A percentile compares a stretch with the other conserved stretches of the same genome.
These are phyloP conservation scores for Argyrosomus regius DNA, from an alignment of 2,797 vertebrate species.

Conservation along the genomic window DNA sequence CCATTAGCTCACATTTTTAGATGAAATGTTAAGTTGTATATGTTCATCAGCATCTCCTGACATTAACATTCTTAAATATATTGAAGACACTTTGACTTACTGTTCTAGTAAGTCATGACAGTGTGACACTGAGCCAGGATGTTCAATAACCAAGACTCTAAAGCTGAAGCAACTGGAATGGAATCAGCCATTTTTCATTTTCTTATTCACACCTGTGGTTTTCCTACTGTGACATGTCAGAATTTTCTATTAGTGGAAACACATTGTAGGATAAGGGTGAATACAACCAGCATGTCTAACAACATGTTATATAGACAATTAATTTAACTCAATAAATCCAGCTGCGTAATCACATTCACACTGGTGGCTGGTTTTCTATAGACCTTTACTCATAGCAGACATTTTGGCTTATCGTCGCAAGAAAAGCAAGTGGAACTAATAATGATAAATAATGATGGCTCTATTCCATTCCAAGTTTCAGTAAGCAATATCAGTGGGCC, in stretches of 20 bases:
- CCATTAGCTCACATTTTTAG: not conserved
- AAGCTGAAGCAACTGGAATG: not conserved
- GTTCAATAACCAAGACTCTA: not conserved
- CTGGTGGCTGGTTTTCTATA: not conserved
- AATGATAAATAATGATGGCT: slow-evolving; percentile 21
- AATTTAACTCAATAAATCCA: not conserved
- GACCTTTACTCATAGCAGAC: not conserved
- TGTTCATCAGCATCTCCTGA: not conserved
- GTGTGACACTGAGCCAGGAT: not conserved
- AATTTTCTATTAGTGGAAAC: not conserved
- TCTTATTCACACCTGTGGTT: too few species aligned
- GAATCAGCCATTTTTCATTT: not conserved
- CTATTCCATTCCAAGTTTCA: slow-evolving; percentile 10
- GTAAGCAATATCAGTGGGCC: not conserved
- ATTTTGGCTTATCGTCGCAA: not conserved
- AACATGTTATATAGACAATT: not conserved
- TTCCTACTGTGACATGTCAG: not conserved
- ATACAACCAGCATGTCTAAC: not conserved
- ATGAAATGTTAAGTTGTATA: not conserved
- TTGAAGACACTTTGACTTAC: not conserved
- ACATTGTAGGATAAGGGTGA: not conserved
- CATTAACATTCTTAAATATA: too few species aligned
- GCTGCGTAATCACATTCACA: not conserved
- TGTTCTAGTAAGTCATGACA: not conserved
- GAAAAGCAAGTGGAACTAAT: slow-evolving; percentile 6